phyloP scores from a whole-genome alignment of 2,113 vertebrate genomes.

The Ondatra zibethicus region DNA sequence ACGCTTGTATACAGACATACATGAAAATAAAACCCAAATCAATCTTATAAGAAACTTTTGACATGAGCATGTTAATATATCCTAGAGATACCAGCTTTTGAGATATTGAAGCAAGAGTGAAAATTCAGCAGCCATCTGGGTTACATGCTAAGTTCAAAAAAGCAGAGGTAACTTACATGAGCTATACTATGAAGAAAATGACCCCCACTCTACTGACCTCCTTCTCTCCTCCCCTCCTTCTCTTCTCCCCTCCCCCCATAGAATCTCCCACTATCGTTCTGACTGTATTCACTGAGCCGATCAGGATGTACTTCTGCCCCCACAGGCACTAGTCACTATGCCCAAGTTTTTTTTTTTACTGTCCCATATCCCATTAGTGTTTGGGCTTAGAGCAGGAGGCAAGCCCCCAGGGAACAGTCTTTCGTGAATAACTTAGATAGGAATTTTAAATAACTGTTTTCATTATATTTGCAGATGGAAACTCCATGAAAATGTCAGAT shows the following conservation, averaged over 20 bases:
- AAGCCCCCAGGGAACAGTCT: not conserved
- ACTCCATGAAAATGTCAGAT: not conserved
- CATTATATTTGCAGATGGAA: slow-evolving; percentile 39
- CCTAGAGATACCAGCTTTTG: not conserved
- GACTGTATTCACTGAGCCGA: not conserved
- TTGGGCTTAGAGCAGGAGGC: not conserved
- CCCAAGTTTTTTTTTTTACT: not conserved
- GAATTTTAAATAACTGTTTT: not conserved
- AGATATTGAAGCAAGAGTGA: not conserved
- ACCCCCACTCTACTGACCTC: not conserved
- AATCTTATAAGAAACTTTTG: not conserved
- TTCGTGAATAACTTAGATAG: not conserved
- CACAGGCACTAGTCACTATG: not conserved
- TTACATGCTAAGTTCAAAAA: not conserved
- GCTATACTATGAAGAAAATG: not conserved
- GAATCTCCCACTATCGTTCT: not conserved
- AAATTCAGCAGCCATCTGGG: not conserved
- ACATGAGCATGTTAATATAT: not conserved
- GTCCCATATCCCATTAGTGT: not conserved
- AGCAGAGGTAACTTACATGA: not conserved
- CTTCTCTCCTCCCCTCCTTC: accelerated
- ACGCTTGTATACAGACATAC: not conserved
- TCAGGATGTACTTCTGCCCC: not conserved
- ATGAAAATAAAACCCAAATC: not conserved
- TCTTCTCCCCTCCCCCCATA: not conserved